These are phyloP conservation scores for Arizona elegans DNA, from an alignment of 2,113 vertebrate species.

Conservation along the genomic window DNA sequence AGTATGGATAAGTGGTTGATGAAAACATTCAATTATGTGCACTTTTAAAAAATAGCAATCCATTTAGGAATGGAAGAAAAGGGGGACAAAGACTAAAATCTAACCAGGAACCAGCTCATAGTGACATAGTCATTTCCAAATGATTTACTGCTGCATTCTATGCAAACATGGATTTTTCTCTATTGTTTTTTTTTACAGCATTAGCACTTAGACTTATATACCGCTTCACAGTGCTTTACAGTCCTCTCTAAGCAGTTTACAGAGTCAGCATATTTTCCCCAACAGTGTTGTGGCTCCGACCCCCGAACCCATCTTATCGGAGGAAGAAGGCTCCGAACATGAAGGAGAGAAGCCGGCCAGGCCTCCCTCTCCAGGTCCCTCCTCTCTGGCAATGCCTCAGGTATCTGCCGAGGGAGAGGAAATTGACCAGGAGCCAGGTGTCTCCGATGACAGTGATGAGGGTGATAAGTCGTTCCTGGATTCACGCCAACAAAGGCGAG, in stretches of 20 bases:
- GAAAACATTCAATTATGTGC: background rate
- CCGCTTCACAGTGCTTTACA: background rate
- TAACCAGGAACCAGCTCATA: background rate
- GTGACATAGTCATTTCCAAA: background rate
- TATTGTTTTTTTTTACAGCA: background rate
- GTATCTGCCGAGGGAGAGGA: too few species aligned
- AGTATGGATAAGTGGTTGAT: too few species aligned
- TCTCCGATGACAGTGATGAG: too few species aligned
- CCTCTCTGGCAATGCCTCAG: too few species aligned
- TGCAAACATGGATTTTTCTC: background rate
- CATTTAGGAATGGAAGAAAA: background rate
- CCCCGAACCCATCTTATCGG: too few species aligned
- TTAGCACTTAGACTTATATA: background rate
- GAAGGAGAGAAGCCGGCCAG: too few species aligned
- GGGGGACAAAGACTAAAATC: background rate
- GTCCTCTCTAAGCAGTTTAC: background rate
- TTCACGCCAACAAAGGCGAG: too few species aligned
- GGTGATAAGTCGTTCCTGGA: too few species aligned
- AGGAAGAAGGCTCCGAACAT: too few species aligned
- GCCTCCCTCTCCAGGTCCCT: too few species aligned
- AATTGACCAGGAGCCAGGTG: too few species aligned
- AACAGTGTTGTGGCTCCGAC: too few species aligned
- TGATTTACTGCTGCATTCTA: background rate
- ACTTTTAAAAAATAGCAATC: background rate
- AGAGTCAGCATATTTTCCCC: background rate